These are phyloP conservation scores for Oscheius sp. DNA, from an alignment of 2,888 invertebrate genomes.

Conservation along the genomic window DNA sequence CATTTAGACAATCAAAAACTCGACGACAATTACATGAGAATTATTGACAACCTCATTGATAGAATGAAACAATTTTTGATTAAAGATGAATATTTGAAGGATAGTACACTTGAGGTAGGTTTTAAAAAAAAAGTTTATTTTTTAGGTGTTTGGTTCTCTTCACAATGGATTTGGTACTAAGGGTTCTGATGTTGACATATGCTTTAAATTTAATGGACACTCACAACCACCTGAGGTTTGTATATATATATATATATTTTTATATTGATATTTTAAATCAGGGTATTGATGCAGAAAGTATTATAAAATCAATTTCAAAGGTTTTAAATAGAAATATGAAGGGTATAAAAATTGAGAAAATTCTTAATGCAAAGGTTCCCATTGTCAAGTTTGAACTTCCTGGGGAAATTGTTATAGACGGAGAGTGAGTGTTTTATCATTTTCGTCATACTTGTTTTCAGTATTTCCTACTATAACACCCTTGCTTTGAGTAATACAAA, in stretches of 20 bases:
- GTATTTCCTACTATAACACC: constrained; percentile 76
- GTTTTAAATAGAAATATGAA: constrained; percentile 10
- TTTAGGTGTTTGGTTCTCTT: constrained; percentile 76
- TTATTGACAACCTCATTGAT: too few species aligned
- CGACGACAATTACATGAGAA: too few species aligned
- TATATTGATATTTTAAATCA: neutral
- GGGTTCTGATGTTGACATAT: constrained; percentile 76
- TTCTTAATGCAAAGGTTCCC: constrained; percentile 75
- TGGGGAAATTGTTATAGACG: too few species aligned
- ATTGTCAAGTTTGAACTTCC: constrained; percentile 76
- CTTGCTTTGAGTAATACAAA: constrained; percentile 76
- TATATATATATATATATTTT: too few species aligned
- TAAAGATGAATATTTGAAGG: neutral
- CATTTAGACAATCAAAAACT: neutral
- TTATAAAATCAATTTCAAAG: neutral
- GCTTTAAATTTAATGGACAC: constrained; percentile 74
- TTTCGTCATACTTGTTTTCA: constrained; percentile 32
- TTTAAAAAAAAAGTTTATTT: constrained; percentile 37
- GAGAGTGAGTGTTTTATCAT: too few species aligned
- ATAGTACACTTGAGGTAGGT: neutral
- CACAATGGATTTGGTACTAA: constrained; percentile 76
- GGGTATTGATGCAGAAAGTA: neutral
- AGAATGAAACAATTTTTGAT: too few species aligned
- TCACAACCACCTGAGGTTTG: constrained; percentile 48
- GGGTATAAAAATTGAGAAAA: constrained; percentile 42